Evolutionary conservation across 2,113 vertebrate species (phyloP).

Genomic region (Trematomus loennbergii): DNA sequence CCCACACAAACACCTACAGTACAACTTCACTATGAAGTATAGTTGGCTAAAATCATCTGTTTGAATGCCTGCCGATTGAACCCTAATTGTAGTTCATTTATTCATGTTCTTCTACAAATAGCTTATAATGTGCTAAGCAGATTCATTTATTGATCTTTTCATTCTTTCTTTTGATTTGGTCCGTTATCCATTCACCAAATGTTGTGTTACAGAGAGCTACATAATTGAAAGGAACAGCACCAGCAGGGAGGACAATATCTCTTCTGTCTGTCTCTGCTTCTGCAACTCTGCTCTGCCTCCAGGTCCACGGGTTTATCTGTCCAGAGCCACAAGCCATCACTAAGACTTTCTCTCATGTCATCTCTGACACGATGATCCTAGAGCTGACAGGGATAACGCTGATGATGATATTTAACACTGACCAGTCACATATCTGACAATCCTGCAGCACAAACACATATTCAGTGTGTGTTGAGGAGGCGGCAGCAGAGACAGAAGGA

Average conservation of each 20-base stretch:
- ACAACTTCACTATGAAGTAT: neutral
- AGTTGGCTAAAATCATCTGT: neutral
- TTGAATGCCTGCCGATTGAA: slow-evolving; percentile 2
- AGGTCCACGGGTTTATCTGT: slow-evolving; percentile 31
- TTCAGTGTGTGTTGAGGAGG: slow-evolving; percentile 6
- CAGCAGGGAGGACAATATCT: slow-evolving; percentile 52
- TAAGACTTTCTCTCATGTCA: slow-evolving; percentile 34
- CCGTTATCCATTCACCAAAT: slow-evolving; percentile 24
- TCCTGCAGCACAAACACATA: slow-evolving; percentile 6
- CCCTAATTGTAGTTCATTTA: neutral
- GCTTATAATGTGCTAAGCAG: neutral
- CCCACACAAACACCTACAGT: neutral
- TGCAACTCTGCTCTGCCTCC: slow-evolving; percentile 17
- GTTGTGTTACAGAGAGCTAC: slow-evolving; percentile 11
- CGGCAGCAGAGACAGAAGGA: slow-evolving; percentile 41
- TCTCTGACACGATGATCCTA: slow-evolving; percentile 47
- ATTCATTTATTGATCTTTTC: neutral
- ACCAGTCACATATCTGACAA: slow-evolving; percentile 40
- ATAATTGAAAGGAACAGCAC: slow-evolving; percentile 30
- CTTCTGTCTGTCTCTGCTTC: slow-evolving; percentile 53
- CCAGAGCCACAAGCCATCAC: slow-evolving; percentile 30
- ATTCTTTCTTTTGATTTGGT: neutral
- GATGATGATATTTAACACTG: slow-evolving; percentile 35
- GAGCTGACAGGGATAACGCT: slow-evolving; percentile 24
- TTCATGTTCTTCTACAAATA: neutral